Percentiles rank a stretch among this genome's conserved stretches.
phyloP scores from a whole-genome alignment of 2,113 vertebrate genomes.

The Clarias macrocephalus region DNA sequence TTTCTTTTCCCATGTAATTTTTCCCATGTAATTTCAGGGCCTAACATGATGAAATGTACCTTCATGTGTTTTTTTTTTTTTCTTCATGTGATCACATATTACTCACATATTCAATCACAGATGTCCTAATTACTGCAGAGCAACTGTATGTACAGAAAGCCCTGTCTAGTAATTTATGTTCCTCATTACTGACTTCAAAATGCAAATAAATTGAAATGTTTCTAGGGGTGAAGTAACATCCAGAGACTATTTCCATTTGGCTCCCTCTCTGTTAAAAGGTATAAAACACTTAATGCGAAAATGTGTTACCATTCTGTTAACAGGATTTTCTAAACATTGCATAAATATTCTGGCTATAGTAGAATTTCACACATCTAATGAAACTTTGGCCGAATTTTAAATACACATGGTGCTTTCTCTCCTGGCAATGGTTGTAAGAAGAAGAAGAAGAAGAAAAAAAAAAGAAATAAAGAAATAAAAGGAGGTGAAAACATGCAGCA shows the following conservation, averaged over 20 bases:
- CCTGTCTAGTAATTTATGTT: background rate
- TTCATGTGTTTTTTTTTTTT: background rate
- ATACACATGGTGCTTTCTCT: slow-evolving; percentile 57
- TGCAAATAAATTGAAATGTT: background rate
- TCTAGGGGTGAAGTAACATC: background rate
- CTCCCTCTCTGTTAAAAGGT: background rate
- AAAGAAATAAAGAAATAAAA: slow-evolving; percentile 63
- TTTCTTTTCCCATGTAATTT: background rate
- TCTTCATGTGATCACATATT: background rate
- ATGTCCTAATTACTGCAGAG: background rate
- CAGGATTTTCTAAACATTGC: slow-evolving; percentile 10
- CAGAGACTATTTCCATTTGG: background rate
- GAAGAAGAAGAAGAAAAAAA: slow-evolving; percentile 1
- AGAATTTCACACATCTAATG: slow-evolving; percentile 50
- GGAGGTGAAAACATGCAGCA: slow-evolving; percentile 83
- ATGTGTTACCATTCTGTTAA: background rate
- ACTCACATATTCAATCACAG: background rate
- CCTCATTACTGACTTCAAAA: background rate
- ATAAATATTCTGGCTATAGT: slow-evolving; percentile 40
- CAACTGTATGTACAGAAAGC: background rate
- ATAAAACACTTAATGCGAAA: slow-evolving; percentile 9
- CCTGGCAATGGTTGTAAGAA: slow-evolving; percentile 50
- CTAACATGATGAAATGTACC: background rate
- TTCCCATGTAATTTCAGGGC: background rate
- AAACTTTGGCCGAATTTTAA: slow-evolving; percentile 58